Base-by-base conservation (phyloP, 1,140 invertebrate genomes). In the Galendromus occidentalis region DNA sequence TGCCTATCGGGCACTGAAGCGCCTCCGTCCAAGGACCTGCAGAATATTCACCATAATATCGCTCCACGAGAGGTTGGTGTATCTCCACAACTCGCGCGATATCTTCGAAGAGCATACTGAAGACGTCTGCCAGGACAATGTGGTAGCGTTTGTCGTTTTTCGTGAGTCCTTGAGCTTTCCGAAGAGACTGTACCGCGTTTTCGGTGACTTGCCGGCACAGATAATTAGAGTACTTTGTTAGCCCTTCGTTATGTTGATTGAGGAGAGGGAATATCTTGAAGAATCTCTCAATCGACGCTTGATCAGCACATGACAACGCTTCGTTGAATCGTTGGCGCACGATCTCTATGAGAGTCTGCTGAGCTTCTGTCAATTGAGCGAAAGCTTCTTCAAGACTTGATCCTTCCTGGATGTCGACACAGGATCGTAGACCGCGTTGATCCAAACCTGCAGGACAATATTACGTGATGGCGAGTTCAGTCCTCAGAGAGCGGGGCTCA, bases 231-330 rank as follows among this genome's bases (percentile, higher is more conserved):
- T 96, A 95, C 72, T 91, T 85, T 67, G 84, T 83, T 1, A 98
- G 80, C 0, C 95, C 95, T 72, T 91, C 88, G 45, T 87, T 82
- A 68, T 96, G 87, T 76, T 91, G 86, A 44, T 89, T 90, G 4
- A 98, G 79, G 25, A 98, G 79, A 1, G 95, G 95, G 77, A 98
- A 98, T 71, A 98, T 86, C 77, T 98, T 98, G 74, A 98, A 98
- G 75, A 97, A 93, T 68, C 93, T 76, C 73, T 98, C 93, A 18
- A 97, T 86, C 2, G 88, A 88, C 2, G 87, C 87, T 22, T 87
- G 80, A 78, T 98, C 93, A 73, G 91, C 86, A 51, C 82, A 82
- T 66, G 84, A 82, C 0, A 96, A 85, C 29, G 95, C 91, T 71
- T 95, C 89, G 72, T 95, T 88, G 75, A 98, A 93, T 71, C 86